phyloP scores from a whole-genome alignment of 2,113 vertebrate species.

The Hyla sarda region DNA sequence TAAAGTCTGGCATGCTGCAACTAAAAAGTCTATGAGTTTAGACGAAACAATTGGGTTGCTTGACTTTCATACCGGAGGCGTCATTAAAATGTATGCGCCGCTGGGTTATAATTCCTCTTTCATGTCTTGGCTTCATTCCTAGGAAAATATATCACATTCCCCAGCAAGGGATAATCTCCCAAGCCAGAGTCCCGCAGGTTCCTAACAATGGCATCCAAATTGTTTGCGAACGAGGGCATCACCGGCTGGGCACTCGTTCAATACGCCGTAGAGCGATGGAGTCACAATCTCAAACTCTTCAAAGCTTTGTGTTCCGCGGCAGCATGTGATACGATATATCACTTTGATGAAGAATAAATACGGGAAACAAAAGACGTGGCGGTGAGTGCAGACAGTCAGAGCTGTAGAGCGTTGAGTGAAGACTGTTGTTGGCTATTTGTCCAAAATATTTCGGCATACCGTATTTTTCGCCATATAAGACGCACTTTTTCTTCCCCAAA shows the following conservation, averaged over 20 bases:
- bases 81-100: not conserved
- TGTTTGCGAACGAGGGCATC: not conserved
- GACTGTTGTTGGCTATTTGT: not conserved
- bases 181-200: not conserved
- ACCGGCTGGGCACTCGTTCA: conserved; percentile 17
- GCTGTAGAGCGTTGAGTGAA: not conserved
- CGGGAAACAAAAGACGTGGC: not conserved
- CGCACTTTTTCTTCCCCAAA: no score
- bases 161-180: not conserved
- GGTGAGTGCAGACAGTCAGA: not conserved
- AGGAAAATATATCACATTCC: conserved; percentile 19
- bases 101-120: conserved; percentile 44
- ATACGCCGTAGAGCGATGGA: not conserved
- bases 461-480: no score
- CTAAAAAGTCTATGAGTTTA: no score
- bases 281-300: not conserved
- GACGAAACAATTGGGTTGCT: no score
- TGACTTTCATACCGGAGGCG: no score
- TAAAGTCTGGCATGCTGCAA: no score
- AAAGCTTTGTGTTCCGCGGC: not conserved
- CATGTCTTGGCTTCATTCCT: conserved; percentile 28
- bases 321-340: not conserved
- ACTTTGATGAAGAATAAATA: not conserved
- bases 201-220: conserved; percentile 3
- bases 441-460: not conserved